Evolutionary conservation across 2,888 invertebrate species (phyloP).

Genomic region (Hydriomena furcata): DNA sequence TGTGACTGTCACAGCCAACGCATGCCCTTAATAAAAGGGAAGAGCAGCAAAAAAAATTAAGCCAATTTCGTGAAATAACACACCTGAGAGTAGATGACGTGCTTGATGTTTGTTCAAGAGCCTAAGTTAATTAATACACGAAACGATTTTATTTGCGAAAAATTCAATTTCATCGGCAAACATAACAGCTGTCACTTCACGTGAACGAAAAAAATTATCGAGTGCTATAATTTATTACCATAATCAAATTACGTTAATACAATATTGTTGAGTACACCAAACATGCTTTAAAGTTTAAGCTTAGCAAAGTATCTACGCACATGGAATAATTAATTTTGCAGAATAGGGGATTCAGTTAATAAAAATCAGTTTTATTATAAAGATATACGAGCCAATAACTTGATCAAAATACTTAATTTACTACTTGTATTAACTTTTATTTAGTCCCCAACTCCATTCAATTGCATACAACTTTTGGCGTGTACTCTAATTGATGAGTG

Average conservation of each 20-base stretch:
- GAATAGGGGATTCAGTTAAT: not conserved
- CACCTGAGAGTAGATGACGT: constrained; percentile 42
- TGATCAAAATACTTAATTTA: no score
- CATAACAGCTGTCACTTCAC: constrained; percentile 44
- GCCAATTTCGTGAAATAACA: constrained; percentile 50
- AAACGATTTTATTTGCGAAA: constrained; percentile 59
- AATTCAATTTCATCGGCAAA: constrained; percentile 64
- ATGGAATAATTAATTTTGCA: not conserved
- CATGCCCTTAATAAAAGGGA: constrained; percentile 30
- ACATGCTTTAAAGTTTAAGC: not conserved
- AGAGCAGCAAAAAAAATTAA: constrained; percentile 41
- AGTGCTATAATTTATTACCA: constrained; percentile 43
- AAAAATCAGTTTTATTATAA: no score
- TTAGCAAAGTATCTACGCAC: no score
- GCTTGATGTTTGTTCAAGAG: constrained; percentile 52
- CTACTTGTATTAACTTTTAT: no score
- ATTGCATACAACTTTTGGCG: not conserved
- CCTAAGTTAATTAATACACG: constrained; percentile 63
- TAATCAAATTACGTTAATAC: constrained; percentile 18
- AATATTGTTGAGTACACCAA: not conserved
- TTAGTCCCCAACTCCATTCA: not conserved
- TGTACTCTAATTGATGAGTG: constrained; percentile 2
- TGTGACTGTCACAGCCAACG: constrained; percentile 10
- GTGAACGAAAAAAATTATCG: constrained; percentile 43
- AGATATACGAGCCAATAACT: no score